Evolutionary conservation across 2,888 invertebrate genomes (phyloP), one percentile per base, ranked within the genome.

Genomic region (Megamerina dolium): DNA sequence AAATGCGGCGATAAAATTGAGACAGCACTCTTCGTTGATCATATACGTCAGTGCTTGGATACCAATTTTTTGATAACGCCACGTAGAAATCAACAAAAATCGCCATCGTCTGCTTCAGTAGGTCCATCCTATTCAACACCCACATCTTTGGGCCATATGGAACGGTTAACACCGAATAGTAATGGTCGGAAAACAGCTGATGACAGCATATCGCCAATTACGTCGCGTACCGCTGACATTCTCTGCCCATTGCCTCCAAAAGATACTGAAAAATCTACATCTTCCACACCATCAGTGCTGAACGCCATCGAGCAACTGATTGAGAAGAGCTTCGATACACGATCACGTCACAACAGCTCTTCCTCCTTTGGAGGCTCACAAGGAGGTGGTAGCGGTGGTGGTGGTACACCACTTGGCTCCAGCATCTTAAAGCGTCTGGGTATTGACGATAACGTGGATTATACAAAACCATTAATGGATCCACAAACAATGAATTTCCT

Each of bases 281-380:
- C 40, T 10, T 85, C 84, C 10, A 85, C 89, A 2, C 89, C 90
- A 10, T 93, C 93, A 2, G 94, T 95, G 37, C 75, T 96, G 37
- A 93, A 92, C 66, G 95, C 95, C 38, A 90, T 96, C 66, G 95
- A 96, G 71, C 93, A 93, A 67, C 77, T 96, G 58, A 95, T 96
- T 65, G 94, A 95, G 68, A 93, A 94, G 69, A 95, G 94, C 72
- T 96, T 96, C 66, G 94, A 93, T 65, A 89, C 90, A 5, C 77
- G 90, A 43, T 81, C 85, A 16, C 78, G 89, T 30, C 87, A 87
- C 63, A 44, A 20, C 23, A 26, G 18, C 18, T n/a, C n/a, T n/a
- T n/a, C n/a, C n/a, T 21, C 21, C 16, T 34, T 27, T 5, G 17
- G 32, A 4, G 43, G 46, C 10, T 45, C 39, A 38, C 54, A 41